A percentile compares a stretch with the other conserved stretches of the same genome.
Conservation (phyloP, 2,113 vertebrate species). For the Drymodes brunneopygia region DNA sequence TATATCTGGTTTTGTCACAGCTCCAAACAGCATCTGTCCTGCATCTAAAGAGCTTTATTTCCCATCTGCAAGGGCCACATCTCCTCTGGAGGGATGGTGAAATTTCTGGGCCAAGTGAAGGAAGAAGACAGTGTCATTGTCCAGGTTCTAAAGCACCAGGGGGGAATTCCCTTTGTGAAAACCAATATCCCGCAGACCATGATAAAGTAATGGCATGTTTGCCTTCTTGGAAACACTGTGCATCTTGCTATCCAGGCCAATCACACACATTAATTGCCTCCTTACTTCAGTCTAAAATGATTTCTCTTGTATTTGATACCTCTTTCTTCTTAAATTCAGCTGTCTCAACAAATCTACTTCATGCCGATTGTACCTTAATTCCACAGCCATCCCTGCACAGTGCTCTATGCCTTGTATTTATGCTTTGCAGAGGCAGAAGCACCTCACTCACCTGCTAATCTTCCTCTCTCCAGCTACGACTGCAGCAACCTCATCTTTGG, state of each 20-base stretch:
- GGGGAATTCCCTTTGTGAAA: constrained; percentile 88
- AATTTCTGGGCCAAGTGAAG: constrained; percentile 68
- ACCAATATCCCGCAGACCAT: constrained; percentile 86
- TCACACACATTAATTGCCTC: not conserved
- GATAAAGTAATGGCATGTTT: constrained; percentile 70
- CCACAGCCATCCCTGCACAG: not conserved
- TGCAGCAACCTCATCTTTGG: constrained; percentile 73
- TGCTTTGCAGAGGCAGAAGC: not conserved
- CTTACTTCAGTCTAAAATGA: not conserved
- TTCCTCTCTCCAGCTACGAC: constrained; percentile 60
- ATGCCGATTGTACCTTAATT: not conserved
- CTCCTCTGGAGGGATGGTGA: constrained; percentile 75
- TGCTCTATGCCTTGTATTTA: not conserved
- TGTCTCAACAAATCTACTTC: not conserved
- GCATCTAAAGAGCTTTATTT: not conserved
- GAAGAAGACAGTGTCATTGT: constrained; percentile 78
- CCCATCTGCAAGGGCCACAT: constrained; percentile 72
- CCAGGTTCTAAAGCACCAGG: constrained; percentile 86
- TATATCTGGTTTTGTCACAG: not conserved
- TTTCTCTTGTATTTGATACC: not conserved
- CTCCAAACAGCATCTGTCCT: not conserved
- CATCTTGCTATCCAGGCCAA: not conserved
- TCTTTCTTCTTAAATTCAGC: not conserved
- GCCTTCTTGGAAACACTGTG: not conserved
- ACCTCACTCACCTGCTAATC: not conserved